These are phyloP conservation scores for Cranoglanis bouderius DNA, from an alignment of 2,113 vertebrate species.

Conservation along the genomic window DNA sequence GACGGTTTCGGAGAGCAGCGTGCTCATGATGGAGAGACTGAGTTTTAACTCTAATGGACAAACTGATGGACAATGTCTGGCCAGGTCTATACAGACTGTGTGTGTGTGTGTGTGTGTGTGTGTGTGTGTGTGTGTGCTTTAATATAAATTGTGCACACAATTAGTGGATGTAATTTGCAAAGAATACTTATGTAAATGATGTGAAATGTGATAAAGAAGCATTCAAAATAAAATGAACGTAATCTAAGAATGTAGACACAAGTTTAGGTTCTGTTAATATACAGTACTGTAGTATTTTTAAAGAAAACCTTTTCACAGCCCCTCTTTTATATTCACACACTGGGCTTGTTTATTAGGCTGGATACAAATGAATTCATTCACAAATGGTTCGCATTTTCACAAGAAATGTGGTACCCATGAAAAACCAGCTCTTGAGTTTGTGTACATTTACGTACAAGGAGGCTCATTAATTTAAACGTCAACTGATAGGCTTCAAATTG, in stretches of 20 bases:
- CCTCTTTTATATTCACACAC: neutral
- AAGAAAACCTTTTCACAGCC: neutral
- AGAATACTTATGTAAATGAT: neutral
- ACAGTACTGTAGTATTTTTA: neutral
- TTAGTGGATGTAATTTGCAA: neutral
- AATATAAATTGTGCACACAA: neutral
- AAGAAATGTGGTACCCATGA: neutral
- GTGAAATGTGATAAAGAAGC: neutral
- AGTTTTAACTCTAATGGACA: neutral
- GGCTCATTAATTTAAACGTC: neutral
- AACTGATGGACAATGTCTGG: neutral
- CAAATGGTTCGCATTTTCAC: neutral
- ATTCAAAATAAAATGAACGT: neutral
- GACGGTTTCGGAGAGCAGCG: conserved; percentile 8
- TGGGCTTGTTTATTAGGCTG: neutral
- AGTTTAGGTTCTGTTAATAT: neutral
- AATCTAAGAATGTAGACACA: neutral
- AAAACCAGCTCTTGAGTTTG: neutral
- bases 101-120: neutral
- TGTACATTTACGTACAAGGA: neutral
- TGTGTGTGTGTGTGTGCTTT: neutral
- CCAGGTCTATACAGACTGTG: neutral
- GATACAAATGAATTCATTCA: neutral
- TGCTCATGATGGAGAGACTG: conserved; percentile 38
- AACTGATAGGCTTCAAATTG: neutral